A percentile compares a stretch with the other conserved stretches of the same genome.
Conservation (phyloP, 2,888 invertebrate genomes). For the Noctua janthina region DNA sequence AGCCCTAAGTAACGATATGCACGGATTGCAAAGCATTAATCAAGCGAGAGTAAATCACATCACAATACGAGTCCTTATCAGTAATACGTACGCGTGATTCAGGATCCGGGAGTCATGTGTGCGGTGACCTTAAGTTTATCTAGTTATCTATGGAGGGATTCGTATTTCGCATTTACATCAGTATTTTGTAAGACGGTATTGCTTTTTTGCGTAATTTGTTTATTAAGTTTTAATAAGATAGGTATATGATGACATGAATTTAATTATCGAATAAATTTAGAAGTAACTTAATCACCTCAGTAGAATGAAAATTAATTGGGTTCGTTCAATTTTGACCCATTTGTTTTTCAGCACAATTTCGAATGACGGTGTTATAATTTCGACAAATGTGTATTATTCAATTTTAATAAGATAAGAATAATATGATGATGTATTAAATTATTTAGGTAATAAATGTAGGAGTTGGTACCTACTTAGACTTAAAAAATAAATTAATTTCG, state of each 20-base stretch:
- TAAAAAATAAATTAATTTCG: not conserved
- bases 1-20: slow-evolving; percentile 41
- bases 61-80: slow-evolving; percentile 52
- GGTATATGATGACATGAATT: not conserved
- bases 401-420: not conserved
- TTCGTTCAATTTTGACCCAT: not conserved
- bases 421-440: not conserved
- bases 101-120: slow-evolving; percentile 64
- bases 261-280: not conserved
- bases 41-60: slow-evolving; percentile 40
- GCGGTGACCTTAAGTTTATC: slow-evolving; percentile 55
- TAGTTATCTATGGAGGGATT: slow-evolving; percentile 40
- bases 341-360: not conserved
- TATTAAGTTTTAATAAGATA: not conserved
- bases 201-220: not conserved
- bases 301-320: not conserved
- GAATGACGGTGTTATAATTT: not conserved
- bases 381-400: not conserved
- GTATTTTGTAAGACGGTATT: not conserved
- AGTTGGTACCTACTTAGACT: not conserved
- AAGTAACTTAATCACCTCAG: not conserved
- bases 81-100: slow-evolving; percentile 46
- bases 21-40: slow-evolving; percentile 23
- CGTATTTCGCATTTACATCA: slow-evolving; percentile 21
- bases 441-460: not conserved